Conservation (phyloP, 2,797 vertebrate species). For the Mus spretus region DNA sequence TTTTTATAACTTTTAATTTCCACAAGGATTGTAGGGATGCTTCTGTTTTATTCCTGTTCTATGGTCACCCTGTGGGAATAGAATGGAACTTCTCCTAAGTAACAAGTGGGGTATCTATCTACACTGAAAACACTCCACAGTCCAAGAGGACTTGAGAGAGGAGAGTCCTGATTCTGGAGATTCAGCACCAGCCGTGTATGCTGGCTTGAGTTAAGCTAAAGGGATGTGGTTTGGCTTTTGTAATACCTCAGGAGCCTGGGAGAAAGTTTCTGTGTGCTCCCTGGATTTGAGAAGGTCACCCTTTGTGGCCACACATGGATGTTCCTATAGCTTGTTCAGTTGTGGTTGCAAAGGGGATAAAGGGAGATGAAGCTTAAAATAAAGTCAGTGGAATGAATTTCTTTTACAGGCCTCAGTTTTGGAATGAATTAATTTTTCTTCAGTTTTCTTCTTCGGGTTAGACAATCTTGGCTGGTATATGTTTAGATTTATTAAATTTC, state of each 20-base stretch:
- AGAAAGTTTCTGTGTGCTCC: not conserved
- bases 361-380: not conserved
- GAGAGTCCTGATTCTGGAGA: not conserved
- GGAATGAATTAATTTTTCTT: conserved; percentile 4
- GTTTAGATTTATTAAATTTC: not conserved
- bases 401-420: conserved; percentile 13
- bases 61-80: not conserved
- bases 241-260: not conserved
- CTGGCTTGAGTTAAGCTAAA: not conserved
- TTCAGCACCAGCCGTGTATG: not conserved
- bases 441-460: not conserved
- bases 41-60: conserved; percentile 37
- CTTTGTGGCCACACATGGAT: not conserved
- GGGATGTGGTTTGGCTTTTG: not conserved
- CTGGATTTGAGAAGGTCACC: not conserved
- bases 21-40: not conserved
- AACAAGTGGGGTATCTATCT: not conserved
- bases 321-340: not conserved
- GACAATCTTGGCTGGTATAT: conserved; percentile 1
- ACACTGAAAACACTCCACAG: not conserved
- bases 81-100: not conserved
- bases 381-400: not conserved
- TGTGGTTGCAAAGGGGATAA: not conserved
- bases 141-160: not conserved
- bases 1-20: conserved; percentile 60